Evolutionary conservation across 2,888 invertebrate genomes (phyloP).

Genomic region (Deilephila porcellus): DNA sequence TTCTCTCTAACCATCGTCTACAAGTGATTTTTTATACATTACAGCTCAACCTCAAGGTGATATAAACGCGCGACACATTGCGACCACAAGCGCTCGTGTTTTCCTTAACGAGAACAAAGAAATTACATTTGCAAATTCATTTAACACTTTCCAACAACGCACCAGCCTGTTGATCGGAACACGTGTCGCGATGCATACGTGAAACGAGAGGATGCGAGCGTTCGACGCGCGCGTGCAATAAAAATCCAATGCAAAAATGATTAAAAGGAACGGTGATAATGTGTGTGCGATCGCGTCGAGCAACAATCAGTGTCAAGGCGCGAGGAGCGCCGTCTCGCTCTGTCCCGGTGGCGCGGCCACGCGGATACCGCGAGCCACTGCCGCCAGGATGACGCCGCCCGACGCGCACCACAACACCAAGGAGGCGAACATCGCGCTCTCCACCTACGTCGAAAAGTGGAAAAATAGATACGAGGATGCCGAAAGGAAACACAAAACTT

Average conservation of each 20-base stretch:
- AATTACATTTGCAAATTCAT: constrained; percentile 61
- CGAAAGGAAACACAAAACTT: constrained; percentile 87
- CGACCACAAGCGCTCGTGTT: constrained; percentile 63
- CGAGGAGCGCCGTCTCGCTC: constrained; percentile 79
- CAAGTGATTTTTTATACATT: constrained; percentile 49
- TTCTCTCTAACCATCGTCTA: constrained; percentile 50
- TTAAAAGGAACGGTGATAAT: constrained; percentile 84
- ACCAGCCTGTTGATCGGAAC: constrained; percentile 79
- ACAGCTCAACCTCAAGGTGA: constrained; percentile 68
- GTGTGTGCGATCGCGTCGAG: constrained; percentile 83
- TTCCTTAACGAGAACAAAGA: constrained; percentile 81
- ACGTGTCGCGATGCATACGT: constrained; percentile 73
- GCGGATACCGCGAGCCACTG: constrained; percentile 81
- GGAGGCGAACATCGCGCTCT: constrained; percentile 79
- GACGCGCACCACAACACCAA: constrained; percentile 79
- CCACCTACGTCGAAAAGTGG: constrained; percentile 86
- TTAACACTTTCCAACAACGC: constrained; percentile 64
- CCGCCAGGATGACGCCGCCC: constrained; percentile 81
- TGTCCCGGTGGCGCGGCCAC: constrained; percentile 71
- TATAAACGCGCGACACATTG: constrained; percentile 66
- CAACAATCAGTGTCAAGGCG: constrained; percentile 80
- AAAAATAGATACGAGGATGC: constrained; percentile 89
- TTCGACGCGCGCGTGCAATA: constrained; percentile 73
- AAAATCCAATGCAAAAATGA: constrained; percentile 82
- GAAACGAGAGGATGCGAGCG: constrained; percentile 73